Percentiles rank a stretch among this genome's conserved stretches.
Conservation (phyloP, 2,888 invertebrate species). For the Eudiplozoon nipponicum region DNA sequence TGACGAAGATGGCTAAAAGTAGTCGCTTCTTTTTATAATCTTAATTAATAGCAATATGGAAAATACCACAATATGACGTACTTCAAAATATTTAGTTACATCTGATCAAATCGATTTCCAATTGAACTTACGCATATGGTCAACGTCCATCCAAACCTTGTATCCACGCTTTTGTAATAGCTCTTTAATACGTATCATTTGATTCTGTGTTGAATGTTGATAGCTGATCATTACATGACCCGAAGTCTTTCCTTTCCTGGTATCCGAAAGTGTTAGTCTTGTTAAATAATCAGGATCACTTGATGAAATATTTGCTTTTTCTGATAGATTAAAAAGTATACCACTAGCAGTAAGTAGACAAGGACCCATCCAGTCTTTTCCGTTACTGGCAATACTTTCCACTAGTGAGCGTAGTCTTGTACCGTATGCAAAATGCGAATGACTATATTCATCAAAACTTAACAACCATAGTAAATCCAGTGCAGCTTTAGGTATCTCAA, state of each 20-base stretch:
- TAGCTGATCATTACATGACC: constrained; percentile 23
- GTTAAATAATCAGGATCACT: constrained; percentile 4
- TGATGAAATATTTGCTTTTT: neutral
- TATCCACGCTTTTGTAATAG: constrained; percentile 7
- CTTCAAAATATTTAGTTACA: too few species aligned
- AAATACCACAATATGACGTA: too few species aligned
- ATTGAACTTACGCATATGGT: constrained; percentile 13
- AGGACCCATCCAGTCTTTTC: neutral
- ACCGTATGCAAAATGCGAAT: neutral
- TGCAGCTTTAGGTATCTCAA: constrained; percentile 4
- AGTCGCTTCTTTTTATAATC: too few species aligned
- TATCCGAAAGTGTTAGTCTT: neutral
- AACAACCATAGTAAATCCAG: constrained; percentile 13
- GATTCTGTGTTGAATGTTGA: constrained; percentile 21
- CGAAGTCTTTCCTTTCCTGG: neutral
- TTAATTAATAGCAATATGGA: too few species aligned
- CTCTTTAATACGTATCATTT: constrained; percentile 18
- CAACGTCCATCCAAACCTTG: constrained; percentile 15
- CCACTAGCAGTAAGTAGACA: constrained; percentile 4
- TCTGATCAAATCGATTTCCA: too few species aligned
- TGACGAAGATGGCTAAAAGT: too few species aligned
- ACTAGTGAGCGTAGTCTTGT: neutral
- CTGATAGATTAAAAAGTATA: constrained; percentile 7
- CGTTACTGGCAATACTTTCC: neutral
- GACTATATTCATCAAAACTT: constrained; percentile 8